Evolutionary conservation across 2,888 invertebrate genomes (phyloP).

Genomic region (Ophion ellenae): DNA sequence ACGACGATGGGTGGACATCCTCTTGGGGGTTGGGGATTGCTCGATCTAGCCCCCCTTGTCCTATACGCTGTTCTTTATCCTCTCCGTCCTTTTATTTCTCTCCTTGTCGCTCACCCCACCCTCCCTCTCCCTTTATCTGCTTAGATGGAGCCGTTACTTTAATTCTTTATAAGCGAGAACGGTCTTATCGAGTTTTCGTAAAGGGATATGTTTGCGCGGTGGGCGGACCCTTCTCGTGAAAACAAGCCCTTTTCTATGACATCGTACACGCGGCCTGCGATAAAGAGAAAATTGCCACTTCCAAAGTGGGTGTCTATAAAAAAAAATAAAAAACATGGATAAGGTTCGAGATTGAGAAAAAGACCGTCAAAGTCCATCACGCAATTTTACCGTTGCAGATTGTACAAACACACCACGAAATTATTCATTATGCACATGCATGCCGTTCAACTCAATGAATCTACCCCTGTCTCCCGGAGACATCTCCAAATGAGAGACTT

Average conservation of each 20-base stretch:
- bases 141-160: constrained; percentile 72
- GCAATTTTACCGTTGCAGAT: constrained; percentile 34
- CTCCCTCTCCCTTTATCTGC: constrained; percentile 59
- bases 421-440: constrained; percentile 51
- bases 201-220: constrained; percentile 12
- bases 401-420: constrained; percentile 50
- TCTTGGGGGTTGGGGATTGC: constrained; percentile 67
- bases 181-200: constrained; percentile 72
- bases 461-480: neutral
- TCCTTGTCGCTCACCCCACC: constrained; percentile 49
- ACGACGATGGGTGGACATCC: constrained; percentile 61
- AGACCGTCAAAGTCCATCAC: constrained; percentile 22
- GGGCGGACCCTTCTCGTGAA: constrained; percentile 36
- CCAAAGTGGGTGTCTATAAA: constrained; percentile 56
- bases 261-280: constrained; percentile 42
- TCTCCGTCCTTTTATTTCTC: constrained; percentile 7
- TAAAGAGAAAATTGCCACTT: constrained; percentile 67
- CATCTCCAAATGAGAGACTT: too few relatives aligned
- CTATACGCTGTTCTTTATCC: neutral
- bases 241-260: constrained; percentile 52
- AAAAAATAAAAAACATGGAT: constrained; percentile 56
- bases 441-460: constrained; percentile 44
- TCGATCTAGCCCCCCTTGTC: constrained; percentile 29
- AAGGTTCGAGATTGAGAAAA: constrained; percentile 53
- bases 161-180: constrained; percentile 76